Evolutionary conservation across 2,797 vertebrate species (phyloP).

Genomic region (Babyrousa celebensis): DNA sequence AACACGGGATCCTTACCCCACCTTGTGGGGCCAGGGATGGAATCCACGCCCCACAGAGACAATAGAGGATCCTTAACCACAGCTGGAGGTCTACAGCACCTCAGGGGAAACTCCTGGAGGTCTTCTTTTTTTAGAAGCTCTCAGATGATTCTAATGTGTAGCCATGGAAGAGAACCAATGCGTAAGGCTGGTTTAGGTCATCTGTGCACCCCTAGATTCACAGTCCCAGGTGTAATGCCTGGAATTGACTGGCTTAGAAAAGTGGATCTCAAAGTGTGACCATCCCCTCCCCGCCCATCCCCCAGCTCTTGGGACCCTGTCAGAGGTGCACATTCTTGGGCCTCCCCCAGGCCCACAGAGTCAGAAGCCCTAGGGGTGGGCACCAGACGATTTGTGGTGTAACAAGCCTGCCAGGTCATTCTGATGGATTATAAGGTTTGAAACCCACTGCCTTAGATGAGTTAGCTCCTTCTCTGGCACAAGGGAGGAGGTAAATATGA

Average conservation of each 20-base stretch:
- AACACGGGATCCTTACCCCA: too few relatives aligned
- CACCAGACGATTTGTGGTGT: background rate
- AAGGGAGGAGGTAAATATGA: background rate
- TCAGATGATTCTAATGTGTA: background rate
- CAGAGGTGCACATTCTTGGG: background rate
- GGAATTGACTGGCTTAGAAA: background rate
- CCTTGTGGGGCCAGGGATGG: too few relatives aligned
- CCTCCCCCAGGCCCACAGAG: background rate
- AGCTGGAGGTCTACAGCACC: too few relatives aligned
- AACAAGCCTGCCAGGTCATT: slow-evolving; percentile 8
- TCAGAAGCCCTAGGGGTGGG: background rate
- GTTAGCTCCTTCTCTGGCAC: background rate
- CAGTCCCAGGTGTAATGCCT: background rate
- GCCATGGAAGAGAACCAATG: background rate
- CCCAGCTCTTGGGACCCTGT: background rate
- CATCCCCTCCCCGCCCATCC: accelerated
- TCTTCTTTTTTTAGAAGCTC: background rate
- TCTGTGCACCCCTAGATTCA: background rate
- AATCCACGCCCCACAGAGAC: too few relatives aligned
- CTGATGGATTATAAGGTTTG: background rate
- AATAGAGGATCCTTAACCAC: too few relatives aligned
- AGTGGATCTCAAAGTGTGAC: background rate
- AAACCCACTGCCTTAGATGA: background rate
- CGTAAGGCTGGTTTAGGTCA: background rate
- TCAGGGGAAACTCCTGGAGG: too few relatives aligned